Conservation (phyloP, 2,113 vertebrate species). For the Ciconia boyciana region DNA sequence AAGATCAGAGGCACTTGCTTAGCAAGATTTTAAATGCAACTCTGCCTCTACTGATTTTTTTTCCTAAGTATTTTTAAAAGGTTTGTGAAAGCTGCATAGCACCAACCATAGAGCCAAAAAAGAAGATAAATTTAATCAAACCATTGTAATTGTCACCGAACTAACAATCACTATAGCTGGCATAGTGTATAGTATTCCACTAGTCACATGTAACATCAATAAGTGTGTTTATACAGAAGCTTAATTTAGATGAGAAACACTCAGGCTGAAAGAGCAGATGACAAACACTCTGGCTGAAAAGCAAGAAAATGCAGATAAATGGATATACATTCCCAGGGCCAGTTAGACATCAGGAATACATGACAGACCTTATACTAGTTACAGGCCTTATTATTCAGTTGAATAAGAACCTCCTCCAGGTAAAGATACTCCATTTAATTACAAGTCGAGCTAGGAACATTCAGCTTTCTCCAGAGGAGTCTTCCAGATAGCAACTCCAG, state of each 20-base stretch:
- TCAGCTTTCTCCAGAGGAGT: not conserved
- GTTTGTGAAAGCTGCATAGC: not conserved
- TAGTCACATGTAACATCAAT: not conserved
- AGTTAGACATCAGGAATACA: not conserved
- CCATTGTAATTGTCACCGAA: not conserved
- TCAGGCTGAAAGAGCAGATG: not conserved
- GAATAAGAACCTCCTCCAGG: not conserved
- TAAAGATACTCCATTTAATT: not conserved
- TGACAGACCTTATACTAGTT: not conserved
- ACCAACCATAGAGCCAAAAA: not conserved
- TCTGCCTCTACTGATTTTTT: not conserved
- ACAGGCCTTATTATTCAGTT: not conserved
- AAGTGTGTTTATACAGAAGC: not conserved
- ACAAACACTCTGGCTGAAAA: not conserved
- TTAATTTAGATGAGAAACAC: not conserved
- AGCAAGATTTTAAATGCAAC: not conserved
- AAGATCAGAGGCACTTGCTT: not conserved
- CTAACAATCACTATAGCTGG: not conserved
- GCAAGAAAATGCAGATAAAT: not conserved
- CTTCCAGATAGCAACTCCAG: not conserved
- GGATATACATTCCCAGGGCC: not conserved
- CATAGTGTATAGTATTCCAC: not conserved
- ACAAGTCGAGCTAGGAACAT: not conserved
- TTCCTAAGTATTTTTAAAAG: not conserved
- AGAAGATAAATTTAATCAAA: not conserved